Base-by-base conservation (phyloP, 2,113 vertebrate genomes). In the Chaetodon auriga region DNA sequence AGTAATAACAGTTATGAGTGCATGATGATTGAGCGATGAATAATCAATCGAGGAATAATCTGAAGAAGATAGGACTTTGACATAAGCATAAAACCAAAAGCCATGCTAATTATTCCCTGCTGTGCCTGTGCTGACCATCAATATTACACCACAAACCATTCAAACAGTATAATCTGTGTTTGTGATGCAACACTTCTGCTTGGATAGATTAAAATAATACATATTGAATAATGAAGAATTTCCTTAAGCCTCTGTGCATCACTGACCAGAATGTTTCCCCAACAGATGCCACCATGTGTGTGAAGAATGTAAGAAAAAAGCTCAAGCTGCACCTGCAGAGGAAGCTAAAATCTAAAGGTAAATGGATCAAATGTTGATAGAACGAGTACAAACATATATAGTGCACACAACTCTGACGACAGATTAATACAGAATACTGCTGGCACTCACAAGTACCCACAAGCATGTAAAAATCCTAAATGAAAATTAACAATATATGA, bases 271-370 rank as follows among this genome's bases (percentile, higher is more conserved):
- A 14, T 64, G 2, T 80, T 58, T 7, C 79, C 46, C 75, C 64
- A 12, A 46, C 83, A 94, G 94, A 84, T 95, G 92, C 62, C 82
- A 80, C 36, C 93, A 94, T 69, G 90, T 92, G 74, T 95, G 93
- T 92, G 90, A 94, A 36, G 92, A 95, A 57, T 96, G 95, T 79
- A 88, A 93, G 83, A 92, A 89, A 75, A 68, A 83, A 45, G 15
- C 63, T 74, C 58, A 53, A 41, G 38, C 57, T 61, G 54, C 51
- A 75, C 72, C 86, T 53, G 54, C 68, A 81, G 84, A 84, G 14
- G 57, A 83, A 66, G 21, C 30, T 13, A 70, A 89, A 80, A 80
- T 38, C 49, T 90, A 80, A 66, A 80, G 81, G 81, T 83, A 83
- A 77, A 48, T 70, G 16, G 2, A 23, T 38, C 46, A 21, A 15